These are phyloP conservation scores for Platerodrilus igneus DNA, from an alignment of 2,888 invertebrate genomes.

Conservation along the genomic window DNA sequence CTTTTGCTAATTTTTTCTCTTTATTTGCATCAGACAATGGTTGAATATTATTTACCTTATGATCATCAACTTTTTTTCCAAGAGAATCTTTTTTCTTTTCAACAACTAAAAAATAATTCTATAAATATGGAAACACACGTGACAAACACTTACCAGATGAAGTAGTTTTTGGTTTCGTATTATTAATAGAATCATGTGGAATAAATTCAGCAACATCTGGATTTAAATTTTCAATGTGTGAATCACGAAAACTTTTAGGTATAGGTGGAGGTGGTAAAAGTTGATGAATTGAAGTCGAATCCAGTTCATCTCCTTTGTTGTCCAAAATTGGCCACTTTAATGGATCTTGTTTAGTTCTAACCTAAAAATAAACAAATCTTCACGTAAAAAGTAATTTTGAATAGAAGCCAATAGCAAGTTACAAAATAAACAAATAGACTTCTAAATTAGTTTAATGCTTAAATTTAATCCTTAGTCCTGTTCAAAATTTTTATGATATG, in stretches of 20 bases:
- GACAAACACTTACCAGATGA: neutral
- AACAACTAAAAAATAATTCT: neutral
- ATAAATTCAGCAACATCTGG: slow-evolving; percentile 85
- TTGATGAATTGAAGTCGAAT: slow-evolving; percentile 50
- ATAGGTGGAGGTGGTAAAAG: slow-evolving; percentile 70
- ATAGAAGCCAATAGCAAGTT: neutral
- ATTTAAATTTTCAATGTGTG: slow-evolving; percentile 61
- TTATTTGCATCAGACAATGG: slow-evolving; percentile 20
- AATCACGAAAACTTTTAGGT: slow-evolving; percentile 56
- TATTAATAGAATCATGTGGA: slow-evolving; percentile 46
- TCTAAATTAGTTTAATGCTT: no score
- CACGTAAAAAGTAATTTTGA: slow-evolving; percentile 3
- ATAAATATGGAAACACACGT: neutral
- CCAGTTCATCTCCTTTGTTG: slow-evolving; percentile 36
- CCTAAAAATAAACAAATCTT: slow-evolving; percentile 50
- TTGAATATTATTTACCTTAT: slow-evolving; percentile 26
- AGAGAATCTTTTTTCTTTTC: neutral
- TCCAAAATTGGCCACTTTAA: slow-evolving; percentile 84
- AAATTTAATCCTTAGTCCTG: no score
- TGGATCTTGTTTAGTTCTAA: slow-evolving; percentile 78
- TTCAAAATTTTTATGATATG: no score
- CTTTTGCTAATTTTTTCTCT: slow-evolving; percentile 6
- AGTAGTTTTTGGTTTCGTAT: neutral
- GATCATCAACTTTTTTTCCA: slow-evolving; percentile 14
- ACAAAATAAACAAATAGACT: neutral